Base-by-base conservation (phyloP, 2,888 invertebrate genomes). In the Hypolimnas misippus region DNA sequence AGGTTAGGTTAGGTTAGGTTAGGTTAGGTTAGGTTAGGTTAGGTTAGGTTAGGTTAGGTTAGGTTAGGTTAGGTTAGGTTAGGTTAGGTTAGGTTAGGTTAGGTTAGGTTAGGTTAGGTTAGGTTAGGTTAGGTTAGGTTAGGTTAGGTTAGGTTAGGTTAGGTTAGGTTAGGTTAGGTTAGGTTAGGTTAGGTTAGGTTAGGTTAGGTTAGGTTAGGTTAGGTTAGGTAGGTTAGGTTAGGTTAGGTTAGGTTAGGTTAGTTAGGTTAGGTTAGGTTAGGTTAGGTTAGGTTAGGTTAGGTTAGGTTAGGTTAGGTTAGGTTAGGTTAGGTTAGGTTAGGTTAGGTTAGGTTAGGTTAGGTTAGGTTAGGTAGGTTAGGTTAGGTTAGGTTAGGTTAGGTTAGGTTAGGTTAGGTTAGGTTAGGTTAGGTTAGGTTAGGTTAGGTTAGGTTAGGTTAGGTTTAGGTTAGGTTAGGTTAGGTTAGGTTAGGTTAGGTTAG, bases 1-100 rank as follows among this genome's bases (percentile, higher is more conserved):
- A 58, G 65, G 65, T 65, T 65, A 58, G 65, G 66, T 66, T 66
- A 60, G 66, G 66, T 66, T 66, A 62, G 66, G 66, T 66, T 66
- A 56, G 61, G 66, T 66, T 66, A 62, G 66, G 66, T 63, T 66
- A 60, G 66, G 62, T 52, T 52, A 33, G 52, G 52, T 52, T 52
- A 17, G 52, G 52, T 33, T 65, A 56, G 65, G 67, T 60, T 63
- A 50, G 57, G 60, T 63, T 63, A 55, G 58, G 63, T 63, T 63
- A 55, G 63, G 63, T 59, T 59, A 52, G 58, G 63, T 63, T 63
- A 52, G 58, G 63, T 63, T 63, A 52, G 63, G 63, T 57, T 57
- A 50, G 50, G 60, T 64, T 60, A 57, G 60, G 60, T 64, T 60
- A 42, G 57, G 60, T 62, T 59, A 57, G 59, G 62, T 66, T 62